Evolutionary conservation across 2,888 invertebrate genomes (phyloP).

Genomic region (Cetonia aurata): DNA sequence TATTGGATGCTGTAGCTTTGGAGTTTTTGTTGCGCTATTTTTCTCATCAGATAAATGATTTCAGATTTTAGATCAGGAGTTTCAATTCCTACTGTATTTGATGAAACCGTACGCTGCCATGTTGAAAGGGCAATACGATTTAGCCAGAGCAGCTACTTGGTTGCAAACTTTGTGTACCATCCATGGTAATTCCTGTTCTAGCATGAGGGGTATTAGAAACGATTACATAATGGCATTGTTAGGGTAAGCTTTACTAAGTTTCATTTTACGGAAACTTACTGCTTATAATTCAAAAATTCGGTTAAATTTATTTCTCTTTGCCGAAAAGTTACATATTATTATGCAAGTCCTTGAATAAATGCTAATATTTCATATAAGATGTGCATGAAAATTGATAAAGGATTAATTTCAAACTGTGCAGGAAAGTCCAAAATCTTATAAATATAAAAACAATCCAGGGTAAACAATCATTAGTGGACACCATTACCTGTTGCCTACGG

Average conservation of each 20-base stretch:
- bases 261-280: too few species aligned
- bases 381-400: too few species aligned
- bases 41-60: constrained; percentile 21
- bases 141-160: constrained; percentile 68
- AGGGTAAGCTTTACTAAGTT: constrained; percentile 60
- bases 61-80: constrained; percentile 67
- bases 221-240: constrained; percentile 70
- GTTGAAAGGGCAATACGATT: constrained; percentile 64
- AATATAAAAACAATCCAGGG: too few species aligned
- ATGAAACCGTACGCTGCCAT: constrained; percentile 67
- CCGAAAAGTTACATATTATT: too few species aligned
- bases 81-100: constrained; percentile 67
- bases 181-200: constrained; percentile 64
- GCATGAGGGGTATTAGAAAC: constrained; percentile 70
- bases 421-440: too few species aligned
- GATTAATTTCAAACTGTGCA: too few species aligned
- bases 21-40: constrained; percentile 46
- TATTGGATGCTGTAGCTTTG: constrained; percentile 54
- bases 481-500: too few species aligned
- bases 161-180: constrained; percentile 68
- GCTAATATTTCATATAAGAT: too few species aligned
- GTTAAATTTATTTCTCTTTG: too few species aligned
- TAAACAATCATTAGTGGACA: too few species aligned
- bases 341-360: too few species aligned
- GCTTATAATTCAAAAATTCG: too few species aligned